Conservation (phyloP, 2,888 invertebrate genomes). For the Heliconius aoede region DNA sequence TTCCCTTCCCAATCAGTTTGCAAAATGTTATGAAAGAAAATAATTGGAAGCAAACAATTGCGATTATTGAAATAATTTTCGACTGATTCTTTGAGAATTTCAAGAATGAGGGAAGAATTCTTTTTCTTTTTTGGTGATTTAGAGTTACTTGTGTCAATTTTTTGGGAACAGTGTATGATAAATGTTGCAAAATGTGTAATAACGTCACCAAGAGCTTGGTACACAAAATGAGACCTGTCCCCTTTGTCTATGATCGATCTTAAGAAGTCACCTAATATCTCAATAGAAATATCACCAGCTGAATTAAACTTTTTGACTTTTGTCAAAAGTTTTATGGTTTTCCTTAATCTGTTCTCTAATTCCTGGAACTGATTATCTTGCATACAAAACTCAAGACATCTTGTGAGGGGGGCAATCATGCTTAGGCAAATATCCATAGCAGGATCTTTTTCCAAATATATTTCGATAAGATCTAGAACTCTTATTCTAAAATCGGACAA, state of each 20-base stretch:
- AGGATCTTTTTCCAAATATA: conserved; percentile 88
- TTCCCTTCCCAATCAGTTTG: conserved; percentile 87
- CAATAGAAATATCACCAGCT: conserved; percentile 80
- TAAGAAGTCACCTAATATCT: conserved; percentile 81
- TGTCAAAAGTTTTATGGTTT: conserved; percentile 85
- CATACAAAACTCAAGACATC: conserved; percentile 87
- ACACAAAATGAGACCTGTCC: conserved; percentile 84
- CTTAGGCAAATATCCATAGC: conserved; percentile 87
- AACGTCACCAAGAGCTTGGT: conserved; percentile 86
- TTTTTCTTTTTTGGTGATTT: conserved; percentile 66
- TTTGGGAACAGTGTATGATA: conserved; percentile 85
- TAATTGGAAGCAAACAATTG: conserved; percentile 85
- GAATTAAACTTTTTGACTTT: conserved; percentile 85
- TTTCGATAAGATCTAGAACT: conserved; percentile 89
- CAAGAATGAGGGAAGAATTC: conserved; percentile 65
- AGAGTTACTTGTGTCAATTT: conserved; percentile 62
- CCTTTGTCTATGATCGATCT: conserved; percentile 86
- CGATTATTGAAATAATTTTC: conserved; percentile 85
- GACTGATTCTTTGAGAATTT: conserved; percentile 81
- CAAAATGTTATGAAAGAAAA: conserved; percentile 86
- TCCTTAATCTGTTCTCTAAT: conserved; percentile 85
- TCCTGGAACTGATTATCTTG: conserved; percentile 87
- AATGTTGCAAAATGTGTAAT: conserved; percentile 86
- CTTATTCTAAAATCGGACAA: conserved; percentile 89
- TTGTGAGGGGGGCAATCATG: conserved; percentile 87